Conservation (phyloP, 2,888 invertebrate species). For the Stenichneumon culpator region DNA sequence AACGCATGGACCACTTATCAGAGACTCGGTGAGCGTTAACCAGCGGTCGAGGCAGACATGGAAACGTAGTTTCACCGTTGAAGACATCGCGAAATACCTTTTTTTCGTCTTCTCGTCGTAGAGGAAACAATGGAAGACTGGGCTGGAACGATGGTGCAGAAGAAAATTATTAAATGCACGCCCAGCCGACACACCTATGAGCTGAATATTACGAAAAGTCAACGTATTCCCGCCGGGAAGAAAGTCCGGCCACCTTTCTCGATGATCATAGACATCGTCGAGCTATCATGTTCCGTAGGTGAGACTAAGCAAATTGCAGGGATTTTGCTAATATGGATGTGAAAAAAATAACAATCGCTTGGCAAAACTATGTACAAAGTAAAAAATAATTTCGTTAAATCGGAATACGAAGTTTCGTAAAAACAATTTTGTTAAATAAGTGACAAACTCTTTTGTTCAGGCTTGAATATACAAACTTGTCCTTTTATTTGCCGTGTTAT, state of each 20-base stretch:
- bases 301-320: not conserved
- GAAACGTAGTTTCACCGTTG: not conserved
- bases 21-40: slow-evolving; percentile 10
- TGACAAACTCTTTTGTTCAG: too few relatives aligned
- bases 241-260: slow-evolving; percentile 13
- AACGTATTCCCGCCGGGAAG: slow-evolving; percentile 10
- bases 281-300: not conserved
- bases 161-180: not conserved
- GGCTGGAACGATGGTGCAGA: not conserved
- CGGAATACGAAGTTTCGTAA: too few relatives aligned
- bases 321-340: not conserved
- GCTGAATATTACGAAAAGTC: slow-evolving; percentile 3
- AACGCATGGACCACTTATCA: slow-evolving; percentile 41
- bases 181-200: slow-evolving; percentile 4
- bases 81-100: not conserved
- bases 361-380: not conserved
- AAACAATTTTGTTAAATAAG: too few relatives aligned
- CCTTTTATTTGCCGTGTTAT: too few relatives aligned
- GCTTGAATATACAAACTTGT: too few relatives aligned
- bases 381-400: too few relatives aligned
- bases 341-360: not conserved
- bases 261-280: slow-evolving; percentile 8
- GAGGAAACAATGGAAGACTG: slow-evolving; percentile 14
- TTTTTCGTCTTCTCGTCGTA: not conserved
- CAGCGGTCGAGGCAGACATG: not conserved